These are phyloP conservation scores for Paramormyrops hopkinsi DNA, from an alignment of 2,797 vertebrate species.

Conservation along the genomic window DNA sequence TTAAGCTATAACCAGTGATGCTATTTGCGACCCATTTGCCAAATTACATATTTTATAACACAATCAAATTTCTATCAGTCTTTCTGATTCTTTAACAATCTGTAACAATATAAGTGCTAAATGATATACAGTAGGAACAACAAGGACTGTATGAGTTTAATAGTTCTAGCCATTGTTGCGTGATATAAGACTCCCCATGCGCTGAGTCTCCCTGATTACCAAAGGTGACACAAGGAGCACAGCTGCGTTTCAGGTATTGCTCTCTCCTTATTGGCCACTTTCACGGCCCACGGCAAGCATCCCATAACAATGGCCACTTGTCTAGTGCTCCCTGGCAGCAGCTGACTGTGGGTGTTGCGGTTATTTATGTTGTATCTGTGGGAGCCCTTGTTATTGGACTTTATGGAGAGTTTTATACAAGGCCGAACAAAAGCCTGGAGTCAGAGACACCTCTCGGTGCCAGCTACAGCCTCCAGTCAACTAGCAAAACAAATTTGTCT, in stretches of 20 bases:
- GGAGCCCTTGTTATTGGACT: not conserved
- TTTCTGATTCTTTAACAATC: not conserved
- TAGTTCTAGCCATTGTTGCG: not conserved
- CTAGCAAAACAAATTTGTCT: conserved; percentile 15
- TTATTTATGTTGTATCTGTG: conserved; percentile 4
- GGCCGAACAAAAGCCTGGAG: conserved; percentile 22
- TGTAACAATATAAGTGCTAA: not conserved
- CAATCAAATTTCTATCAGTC: not conserved
- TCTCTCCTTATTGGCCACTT: not conserved
- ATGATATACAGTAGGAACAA: not conserved
- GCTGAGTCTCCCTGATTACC: not conserved
- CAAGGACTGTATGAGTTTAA: not conserved
- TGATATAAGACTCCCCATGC: not conserved
- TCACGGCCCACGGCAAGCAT: not conserved
- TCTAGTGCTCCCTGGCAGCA: not conserved
- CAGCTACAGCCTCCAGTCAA: not conserved
- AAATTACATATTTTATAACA: not conserved
- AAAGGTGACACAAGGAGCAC: not conserved
- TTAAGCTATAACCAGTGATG: not conserved
- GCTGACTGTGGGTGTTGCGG: not conserved
- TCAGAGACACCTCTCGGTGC: conserved; percentile 21
- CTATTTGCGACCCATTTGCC: not conserved
- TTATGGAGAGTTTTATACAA: conserved; percentile 4
- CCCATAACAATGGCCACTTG: not conserved
- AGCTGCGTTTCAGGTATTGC: not conserved